Evolutionary conservation across 2,888 invertebrate species (phyloP).

Genomic region (Nineta flava): DNA sequence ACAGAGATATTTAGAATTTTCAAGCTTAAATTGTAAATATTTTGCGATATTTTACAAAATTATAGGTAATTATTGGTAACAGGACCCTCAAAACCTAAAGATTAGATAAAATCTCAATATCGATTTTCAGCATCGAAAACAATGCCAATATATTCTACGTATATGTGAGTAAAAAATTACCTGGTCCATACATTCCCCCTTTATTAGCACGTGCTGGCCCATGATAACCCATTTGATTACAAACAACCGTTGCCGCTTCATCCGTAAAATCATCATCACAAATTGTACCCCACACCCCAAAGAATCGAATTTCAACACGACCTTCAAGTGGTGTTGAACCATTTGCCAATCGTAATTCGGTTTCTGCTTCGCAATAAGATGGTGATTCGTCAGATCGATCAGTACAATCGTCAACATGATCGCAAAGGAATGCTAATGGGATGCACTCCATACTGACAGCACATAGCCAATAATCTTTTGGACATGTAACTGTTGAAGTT

Average conservation of each 20-base stretch:
- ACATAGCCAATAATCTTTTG: constrained; percentile 44
- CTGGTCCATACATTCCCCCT: constrained; percentile 36
- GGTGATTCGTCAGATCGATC: constrained; percentile 46
- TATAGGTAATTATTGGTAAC: too few relatives aligned
- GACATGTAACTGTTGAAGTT: constrained; percentile 38
- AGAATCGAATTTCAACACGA: constrained; percentile 49
- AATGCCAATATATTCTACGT: constrained; percentile 3
- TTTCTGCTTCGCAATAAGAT: constrained; percentile 39
- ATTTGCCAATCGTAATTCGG: constrained; percentile 41
- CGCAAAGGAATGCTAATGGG: constrained; percentile 44
- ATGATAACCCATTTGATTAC: constrained; percentile 36
- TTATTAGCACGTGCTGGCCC: constrained; percentile 34
- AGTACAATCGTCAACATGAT: constrained; percentile 43
- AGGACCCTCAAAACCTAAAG: too few relatives aligned
- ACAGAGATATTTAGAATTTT: too few relatives aligned
- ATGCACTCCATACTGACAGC: constrained; percentile 41
- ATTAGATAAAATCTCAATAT: too few relatives aligned
- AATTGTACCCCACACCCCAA: constrained; percentile 58
- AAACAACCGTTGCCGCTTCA: constrained; percentile 46
- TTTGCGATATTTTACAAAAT: too few relatives aligned
- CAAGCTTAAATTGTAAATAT: too few relatives aligned
- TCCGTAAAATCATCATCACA: constrained; percentile 63
- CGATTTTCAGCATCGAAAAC: too few relatives aligned
- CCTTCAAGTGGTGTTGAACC: constrained; percentile 42
- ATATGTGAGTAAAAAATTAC: too few relatives aligned